Evolutionary conservation across 1,140 invertebrate genomes (phyloP), one percentile per base, ranked within the genome.

Genomic region (Drosophila mojavensis): DNA sequence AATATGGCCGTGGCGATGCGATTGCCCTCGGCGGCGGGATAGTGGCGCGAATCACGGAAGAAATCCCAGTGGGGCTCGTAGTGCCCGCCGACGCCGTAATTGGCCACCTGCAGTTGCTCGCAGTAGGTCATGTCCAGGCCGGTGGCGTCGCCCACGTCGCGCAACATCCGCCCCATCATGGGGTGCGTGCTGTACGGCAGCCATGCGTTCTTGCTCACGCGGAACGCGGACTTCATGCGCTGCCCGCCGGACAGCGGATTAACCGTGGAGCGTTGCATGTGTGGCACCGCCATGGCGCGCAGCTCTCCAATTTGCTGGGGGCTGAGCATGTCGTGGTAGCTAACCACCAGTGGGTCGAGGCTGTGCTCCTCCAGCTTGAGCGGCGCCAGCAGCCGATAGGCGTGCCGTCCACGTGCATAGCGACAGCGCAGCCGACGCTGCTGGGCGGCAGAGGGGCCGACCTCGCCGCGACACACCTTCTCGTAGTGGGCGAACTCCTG

Each of bases 151-250:
- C 94, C 94, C 0, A 97, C 94, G 62, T 97, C 94, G 69, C 93
- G 93, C 45, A 96, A 96, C 58, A 99, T 95, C 65, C 94, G 94
- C 3, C 93, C 94, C 33, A 99, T 95, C 17, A 96, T 94, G 36
- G 94, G 92, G 84, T 98, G 95, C 81, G 98, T 97, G 17, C 95
- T 93, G 81, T 96, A 96, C 79, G 96, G 96, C 28, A 99, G 93
- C 98, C 98, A 99, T 2, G 97, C 97, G 78, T 98, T 98, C 94
- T 99, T 99, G 92, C 98, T 99, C 85, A 99, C 99, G 72, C 99
- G 95, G 92, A 99, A 99, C 77, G 96, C 94, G 1, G 98, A 91
- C 47, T 79, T 89, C 13, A 68, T 69, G 13, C 58, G 58, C 6
- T 76, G 65, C 0, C 98, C 51, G 95, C 95, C 93, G 97, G 97